A percentile compares a stretch with the other conserved stretches of the same genome.
These are phyloP conservation scores for Phyllotis vaccarum DNA, from an alignment of 2,797 vertebrate genomes.

Conservation along the genomic window DNA sequence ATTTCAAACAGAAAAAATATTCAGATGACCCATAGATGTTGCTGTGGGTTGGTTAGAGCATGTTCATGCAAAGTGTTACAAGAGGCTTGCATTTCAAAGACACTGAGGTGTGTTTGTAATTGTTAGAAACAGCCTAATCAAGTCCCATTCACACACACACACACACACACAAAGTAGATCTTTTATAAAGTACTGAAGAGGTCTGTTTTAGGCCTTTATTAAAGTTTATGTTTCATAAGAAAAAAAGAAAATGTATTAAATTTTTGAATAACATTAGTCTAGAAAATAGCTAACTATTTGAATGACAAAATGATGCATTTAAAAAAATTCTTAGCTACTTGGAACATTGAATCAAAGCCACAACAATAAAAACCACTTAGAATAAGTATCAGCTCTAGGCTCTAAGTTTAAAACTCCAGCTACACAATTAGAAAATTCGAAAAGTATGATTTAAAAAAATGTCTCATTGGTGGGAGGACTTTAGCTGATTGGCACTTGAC, in stretches of 20 bases:
- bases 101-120: background rate
- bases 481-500: background rate
- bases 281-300: constrained; percentile 19
- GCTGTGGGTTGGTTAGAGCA: background rate
- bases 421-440: background rate
- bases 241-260: background rate
- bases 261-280: constrained; percentile 2
- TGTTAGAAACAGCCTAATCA: background rate
- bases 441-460: background rate
- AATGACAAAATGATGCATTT: constrained; percentile 26
- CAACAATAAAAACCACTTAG: constrained; percentile 30
- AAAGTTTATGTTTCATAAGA: background rate
- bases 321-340: background rate
- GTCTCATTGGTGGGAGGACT: background rate
- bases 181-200: background rate
- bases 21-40: background rate
- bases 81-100: background rate
- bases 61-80: background rate
- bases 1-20: constrained; percentile 16
- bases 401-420: constrained; percentile 18
- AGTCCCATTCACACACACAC: background rate
- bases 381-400: background rate
- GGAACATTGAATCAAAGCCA: constrained; percentile 15
- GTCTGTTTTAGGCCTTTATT: background rate
- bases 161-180: background rate